Evolutionary conservation across 92 coral and sea anemone genomes (phyloP).

Genomic region (Zoanthus sansibaricus): DNA sequence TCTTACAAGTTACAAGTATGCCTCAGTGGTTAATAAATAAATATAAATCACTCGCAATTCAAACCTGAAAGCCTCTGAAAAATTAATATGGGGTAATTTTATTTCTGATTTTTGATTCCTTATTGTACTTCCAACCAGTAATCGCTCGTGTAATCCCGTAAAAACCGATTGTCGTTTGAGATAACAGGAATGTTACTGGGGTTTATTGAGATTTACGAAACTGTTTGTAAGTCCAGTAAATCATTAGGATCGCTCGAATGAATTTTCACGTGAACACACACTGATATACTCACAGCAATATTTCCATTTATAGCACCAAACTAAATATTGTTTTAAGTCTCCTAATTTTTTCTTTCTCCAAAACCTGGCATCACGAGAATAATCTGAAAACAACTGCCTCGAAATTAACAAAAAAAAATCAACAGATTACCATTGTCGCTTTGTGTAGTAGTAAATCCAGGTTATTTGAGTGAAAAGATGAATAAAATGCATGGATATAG

Average conservation of each 20-base stretch:
- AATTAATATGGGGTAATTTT: not conserved
- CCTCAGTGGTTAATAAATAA: not conserved
- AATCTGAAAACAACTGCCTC: not conserved
- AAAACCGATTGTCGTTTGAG: not conserved
- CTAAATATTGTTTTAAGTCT: not conserved
- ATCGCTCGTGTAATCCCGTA: not conserved
- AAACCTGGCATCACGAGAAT: not conserved
- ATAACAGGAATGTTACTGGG: not conserved
- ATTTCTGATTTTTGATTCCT: not conserved
- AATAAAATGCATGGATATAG: too few relatives aligned
- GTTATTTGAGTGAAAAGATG: too few relatives aligned
- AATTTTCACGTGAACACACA: not conserved
- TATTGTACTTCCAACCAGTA: not conserved
- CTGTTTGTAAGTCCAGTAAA: not conserved
- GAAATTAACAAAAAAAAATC: not conserved
- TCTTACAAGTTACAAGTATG: not conserved
- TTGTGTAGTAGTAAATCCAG: too few relatives aligned
- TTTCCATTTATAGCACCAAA: not conserved
- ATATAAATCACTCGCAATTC: not conserved
- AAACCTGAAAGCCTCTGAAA: not conserved
- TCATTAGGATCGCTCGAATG: not conserved
- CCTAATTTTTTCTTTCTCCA: not conserved
- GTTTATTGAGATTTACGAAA: not conserved
- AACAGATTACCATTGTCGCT: not conserved
- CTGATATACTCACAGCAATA: not conserved